phyloP scores from a whole-genome alignment of 2,888 invertebrate genomes.

The Imbricaverruca yamaguchii region DNA sequence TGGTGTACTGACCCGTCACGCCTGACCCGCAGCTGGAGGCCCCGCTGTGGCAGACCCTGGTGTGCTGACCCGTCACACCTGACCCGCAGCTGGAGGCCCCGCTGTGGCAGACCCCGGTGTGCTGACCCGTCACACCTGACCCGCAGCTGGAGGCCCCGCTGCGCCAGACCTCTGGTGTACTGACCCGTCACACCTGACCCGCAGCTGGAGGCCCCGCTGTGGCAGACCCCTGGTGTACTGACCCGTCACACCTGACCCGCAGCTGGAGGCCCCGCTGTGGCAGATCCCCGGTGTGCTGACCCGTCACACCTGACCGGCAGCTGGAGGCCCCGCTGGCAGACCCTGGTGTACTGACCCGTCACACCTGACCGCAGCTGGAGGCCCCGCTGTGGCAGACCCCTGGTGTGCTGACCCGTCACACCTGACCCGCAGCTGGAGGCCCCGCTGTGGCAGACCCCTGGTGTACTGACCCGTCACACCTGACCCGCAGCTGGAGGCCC shows the following conservation, averaged over 20 bases:
- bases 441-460: not conserved
- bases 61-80: slow-evolving; percentile 27
- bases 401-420: not conserved
- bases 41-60: slow-evolving; percentile 28
- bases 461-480: not conserved
- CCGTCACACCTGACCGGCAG: too few species aligned
- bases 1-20: not conserved
- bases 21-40: not conserved
- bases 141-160: too few species aligned
- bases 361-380: too few species aligned
- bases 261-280: too few species aligned
- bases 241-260: too few species aligned
- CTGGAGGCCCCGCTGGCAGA: too few species aligned
- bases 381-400: not conserved
- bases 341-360: too few species aligned
- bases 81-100: slow-evolving; percentile 18
- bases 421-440: not conserved
- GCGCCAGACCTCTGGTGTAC: not conserved
- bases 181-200: too few species aligned
- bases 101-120: not conserved
- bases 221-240: too few species aligned
- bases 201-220: too few species aligned
- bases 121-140: not conserved
- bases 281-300: too few species aligned
- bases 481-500: too few species aligned